phyloP scores from a whole-genome alignment of 64 coral and sea anemone genomes.

The Stylophora pistillata region DNA sequence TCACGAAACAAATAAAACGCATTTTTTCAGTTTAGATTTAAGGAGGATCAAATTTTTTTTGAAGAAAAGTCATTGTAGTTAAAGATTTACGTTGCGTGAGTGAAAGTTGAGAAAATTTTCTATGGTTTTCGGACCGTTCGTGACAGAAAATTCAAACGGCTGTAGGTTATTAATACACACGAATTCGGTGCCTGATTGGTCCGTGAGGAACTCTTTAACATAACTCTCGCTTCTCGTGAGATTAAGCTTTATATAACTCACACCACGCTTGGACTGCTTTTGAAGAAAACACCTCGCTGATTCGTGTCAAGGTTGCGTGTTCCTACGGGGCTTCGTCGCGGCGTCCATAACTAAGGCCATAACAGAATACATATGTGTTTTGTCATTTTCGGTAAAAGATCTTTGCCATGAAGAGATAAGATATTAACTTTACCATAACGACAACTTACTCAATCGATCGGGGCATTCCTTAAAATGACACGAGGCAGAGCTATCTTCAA shows the following conservation, averaged over 20 bases:
- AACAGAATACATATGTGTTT: not conserved
- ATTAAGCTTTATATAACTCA: not conserved
- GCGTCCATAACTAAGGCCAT: not conserved
- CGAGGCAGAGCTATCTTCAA: not conserved
- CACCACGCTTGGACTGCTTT: conserved; percentile 17
- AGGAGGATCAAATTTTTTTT: not conserved
- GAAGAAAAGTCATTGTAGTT: not conserved
- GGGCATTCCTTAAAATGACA: conserved; percentile 12
- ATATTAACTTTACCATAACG: not conserved
- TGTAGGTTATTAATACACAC: conserved; percentile 19
- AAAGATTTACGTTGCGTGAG: not conserved
- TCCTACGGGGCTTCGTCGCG: not conserved
- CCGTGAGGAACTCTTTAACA: conserved; percentile 22
- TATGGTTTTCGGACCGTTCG: not conserved
- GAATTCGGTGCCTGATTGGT: conserved; percentile 3
- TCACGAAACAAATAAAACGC: conserved; percentile 11
- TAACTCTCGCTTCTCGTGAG: conserved; percentile 9
- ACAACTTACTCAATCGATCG: not conserved
- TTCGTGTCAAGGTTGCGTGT: not conserved
- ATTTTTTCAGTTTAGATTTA: not conserved
- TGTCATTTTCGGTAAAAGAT: not conserved
- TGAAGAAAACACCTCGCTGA: not conserved
- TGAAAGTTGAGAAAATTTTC: not conserved
- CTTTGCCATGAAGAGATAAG: not conserved
- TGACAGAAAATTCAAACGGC: conserved; percentile 41